Base-by-base conservation (phyloP, 1,140 invertebrate species). In the Drosophila guanche region DNA sequence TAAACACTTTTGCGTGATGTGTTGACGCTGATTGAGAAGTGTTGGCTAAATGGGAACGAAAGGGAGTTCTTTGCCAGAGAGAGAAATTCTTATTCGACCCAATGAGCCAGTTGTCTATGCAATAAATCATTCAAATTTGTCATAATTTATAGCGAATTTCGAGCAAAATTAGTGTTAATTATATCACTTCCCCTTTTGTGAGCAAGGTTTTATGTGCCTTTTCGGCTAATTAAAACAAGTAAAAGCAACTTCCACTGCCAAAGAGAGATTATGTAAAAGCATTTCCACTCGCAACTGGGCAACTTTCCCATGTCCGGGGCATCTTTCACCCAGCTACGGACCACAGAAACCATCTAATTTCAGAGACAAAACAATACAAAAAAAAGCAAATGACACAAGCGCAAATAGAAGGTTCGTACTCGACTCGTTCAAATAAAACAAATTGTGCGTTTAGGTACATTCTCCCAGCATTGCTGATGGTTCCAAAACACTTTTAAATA, bases 401-500 rank as follows among this genome's bases (percentile, higher is more conserved):
- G 42, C 66, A 76, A 68, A 58, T 41, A 43, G 59, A 48, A 47
- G 20, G 16, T 20, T 25, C 5, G 25, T 5, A 37, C 60, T 27
- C 42, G 33, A 50, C 22, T n/a, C 25, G 16, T 54, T 5, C 27
- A 52, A 40, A 68, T 43, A 46, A 27, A 37, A 27, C 53, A 55
- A 47, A 47, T 47, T 47, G 45, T 47, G 22, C 22, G 2, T 37
- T 37, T 37, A 37, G 4, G 37, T 20, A 40, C 41, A 25, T 41
- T 27, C 23, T 25, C 27, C 25, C 22, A 47, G 20, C 60, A 69
- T 63, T 12, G 33, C 57, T 58, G 63, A 42, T 23, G 54, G 54
- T 41, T 74, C 72, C 43, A 59, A 75, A 79, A 61, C 83, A 81
- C 83, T 79, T 77, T 78, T 68, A 85, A 85, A 85, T 85, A 85